A percentile compares a stretch with the other conserved stretches of the same genome.
phyloP scores from a whole-genome alignment of 2,797 vertebrate genomes.

The Morus bassanus region DNA sequence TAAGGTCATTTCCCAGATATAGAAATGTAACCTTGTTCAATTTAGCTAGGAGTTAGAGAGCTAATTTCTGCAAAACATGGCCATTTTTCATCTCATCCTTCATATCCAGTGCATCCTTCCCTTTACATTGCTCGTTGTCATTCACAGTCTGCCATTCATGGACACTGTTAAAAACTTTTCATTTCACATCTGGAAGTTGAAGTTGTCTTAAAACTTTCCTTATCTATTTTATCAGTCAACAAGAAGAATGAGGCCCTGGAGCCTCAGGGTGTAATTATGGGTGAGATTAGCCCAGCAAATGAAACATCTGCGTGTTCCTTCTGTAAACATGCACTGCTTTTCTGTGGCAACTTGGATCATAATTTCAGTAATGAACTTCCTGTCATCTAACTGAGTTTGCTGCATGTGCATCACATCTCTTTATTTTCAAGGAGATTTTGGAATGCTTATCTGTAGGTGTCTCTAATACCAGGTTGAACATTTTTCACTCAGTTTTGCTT shows the following conservation, averaged over 20 bases:
- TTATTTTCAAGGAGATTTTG: neutral
- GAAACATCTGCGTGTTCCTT: neutral
- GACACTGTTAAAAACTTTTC: neutral
- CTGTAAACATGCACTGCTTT: neutral
- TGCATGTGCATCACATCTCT: neutral
- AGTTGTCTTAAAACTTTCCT: neutral
- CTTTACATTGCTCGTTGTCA: neutral
- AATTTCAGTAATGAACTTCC: neutral
- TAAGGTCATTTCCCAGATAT: neutral
- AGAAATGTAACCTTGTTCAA: neutral
- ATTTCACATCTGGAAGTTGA: neutral
- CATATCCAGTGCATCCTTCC: rapidly evolving
- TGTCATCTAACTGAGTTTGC: neutral
- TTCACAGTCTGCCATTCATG: neutral
- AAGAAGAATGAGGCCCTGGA: neutral
- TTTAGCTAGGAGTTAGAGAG: neutral
- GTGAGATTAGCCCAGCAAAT: neutral
- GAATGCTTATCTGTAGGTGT: neutral
- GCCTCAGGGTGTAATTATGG: neutral
- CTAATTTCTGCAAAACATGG: neutral
- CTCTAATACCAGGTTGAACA: neutral
- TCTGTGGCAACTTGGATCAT: neutral
- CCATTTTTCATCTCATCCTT: neutral
- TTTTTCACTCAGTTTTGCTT: neutral
- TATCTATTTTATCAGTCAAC: neutral